phyloP scores from a whole-genome alignment of 2,113 vertebrate species.

The Abramis brama region DNA sequence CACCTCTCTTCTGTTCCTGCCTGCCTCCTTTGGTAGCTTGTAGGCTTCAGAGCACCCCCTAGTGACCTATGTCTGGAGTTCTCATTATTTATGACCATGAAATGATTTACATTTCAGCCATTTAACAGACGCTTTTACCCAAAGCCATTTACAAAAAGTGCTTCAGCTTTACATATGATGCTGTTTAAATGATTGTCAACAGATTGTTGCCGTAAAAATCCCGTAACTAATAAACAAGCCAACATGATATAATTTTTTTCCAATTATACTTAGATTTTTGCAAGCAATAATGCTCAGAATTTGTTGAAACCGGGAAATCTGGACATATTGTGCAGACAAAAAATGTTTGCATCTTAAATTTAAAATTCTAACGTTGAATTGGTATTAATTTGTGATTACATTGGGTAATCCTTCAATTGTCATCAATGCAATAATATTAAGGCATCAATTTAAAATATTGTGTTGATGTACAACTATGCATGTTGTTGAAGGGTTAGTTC shows the following conservation, averaged over 20 bases:
- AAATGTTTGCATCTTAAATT: background rate
- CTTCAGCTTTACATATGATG: background rate
- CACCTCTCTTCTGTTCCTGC: slow-evolving; percentile 1
- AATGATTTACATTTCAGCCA: background rate
- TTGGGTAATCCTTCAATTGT: background rate
- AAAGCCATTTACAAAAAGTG: background rate
- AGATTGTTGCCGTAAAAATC: background rate
- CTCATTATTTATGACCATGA: background rate
- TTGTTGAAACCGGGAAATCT: too few species aligned
- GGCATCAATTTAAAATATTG: background rate
- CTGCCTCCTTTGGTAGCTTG: slow-evolving; percentile 23
- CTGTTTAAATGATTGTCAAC: background rate
- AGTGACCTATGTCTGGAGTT: slow-evolving; percentile 53
- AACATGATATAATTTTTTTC: background rate
- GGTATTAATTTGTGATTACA: background rate
- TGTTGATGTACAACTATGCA: background rate
- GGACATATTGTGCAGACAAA: background rate
- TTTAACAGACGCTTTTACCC: background rate
- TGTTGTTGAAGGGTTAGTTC: background rate
- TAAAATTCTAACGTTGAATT: background rate
- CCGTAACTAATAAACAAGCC: background rate
- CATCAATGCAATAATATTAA: background rate
- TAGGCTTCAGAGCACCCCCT: slow-evolving; percentile 68
- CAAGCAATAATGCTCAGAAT: background rate
- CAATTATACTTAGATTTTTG: background rate